Conservation (phyloP, 2,113 vertebrate genomes). For the Anseranas semipalmata region DNA sequence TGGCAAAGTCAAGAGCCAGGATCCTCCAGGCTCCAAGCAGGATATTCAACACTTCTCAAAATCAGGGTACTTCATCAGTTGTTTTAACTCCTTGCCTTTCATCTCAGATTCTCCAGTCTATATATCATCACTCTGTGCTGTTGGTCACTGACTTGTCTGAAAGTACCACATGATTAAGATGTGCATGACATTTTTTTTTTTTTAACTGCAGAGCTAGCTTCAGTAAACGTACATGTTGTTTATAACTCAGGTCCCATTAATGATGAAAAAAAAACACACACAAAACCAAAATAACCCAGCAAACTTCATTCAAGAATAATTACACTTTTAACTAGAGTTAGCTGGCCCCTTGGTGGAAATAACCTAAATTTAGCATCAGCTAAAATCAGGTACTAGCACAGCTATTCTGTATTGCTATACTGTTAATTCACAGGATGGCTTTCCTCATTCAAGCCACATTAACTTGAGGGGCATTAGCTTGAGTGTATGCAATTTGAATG, state of each 20-base stretch:
- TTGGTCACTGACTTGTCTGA: not conserved
- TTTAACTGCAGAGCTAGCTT: not conserved
- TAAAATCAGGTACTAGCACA: not conserved
- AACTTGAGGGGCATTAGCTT: not conserved
- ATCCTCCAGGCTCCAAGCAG: not conserved
- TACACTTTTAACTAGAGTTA: not conserved
- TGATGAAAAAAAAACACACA: not conserved
- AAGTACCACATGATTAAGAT: not conserved
- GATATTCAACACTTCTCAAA: not conserved
- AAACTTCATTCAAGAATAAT: not conserved
- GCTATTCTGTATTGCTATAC: not conserved
- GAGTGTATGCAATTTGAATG: not conserved
- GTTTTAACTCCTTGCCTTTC: not conserved
- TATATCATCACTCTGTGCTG: not conserved
- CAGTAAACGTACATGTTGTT: not conserved
- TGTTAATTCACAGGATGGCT: not conserved
- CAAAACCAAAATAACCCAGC: not conserved
- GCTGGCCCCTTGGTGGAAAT: not conserved
- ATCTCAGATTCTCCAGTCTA: not conserved
- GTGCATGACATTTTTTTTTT: fast-evolving
- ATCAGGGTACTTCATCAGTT: not conserved
- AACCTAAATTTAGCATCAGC: not conserved
- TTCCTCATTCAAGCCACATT: not conserved
- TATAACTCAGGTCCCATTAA: not conserved
- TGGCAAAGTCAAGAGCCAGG: not conserved